Base-by-base conservation (phyloP, 2,797 vertebrate genomes). In the Neosilurus hyrtlii region DNA sequence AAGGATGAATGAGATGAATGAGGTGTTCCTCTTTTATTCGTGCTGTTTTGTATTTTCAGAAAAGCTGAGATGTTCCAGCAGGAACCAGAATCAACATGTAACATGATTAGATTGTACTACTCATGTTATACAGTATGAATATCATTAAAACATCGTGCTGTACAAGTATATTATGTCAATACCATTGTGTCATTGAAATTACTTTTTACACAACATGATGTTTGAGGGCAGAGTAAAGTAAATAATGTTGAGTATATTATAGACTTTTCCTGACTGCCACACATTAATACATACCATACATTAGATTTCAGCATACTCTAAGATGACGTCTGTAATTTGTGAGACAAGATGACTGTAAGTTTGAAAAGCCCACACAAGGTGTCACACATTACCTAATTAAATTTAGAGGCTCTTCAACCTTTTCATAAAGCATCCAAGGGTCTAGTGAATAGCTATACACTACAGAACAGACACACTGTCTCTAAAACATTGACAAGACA, bases 401-500 rank as follows among this genome's bases (percentile, higher is more conserved):
- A 67, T 67, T 43, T 9, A 15, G 11, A 67, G 22, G 52, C 74
- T 77, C 52, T 22, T 49, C 18, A 78, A 78, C 14, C 59, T 63
- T 78, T 63, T 62, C 37, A 49, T 49, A 43, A 63, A 77, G 35
- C 14, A 16, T 49, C 35, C 75, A 77, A 59, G 59, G 37, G 37
- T 43, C 49, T 77, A 63, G 22, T 62, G 57, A 51, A 77, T 49
- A 62, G 35, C 57, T 49, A 7, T 2, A n/a, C 35, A 61, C 11
- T 30, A 62, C 56, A 78, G 15, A 70, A 49, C 51, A 82, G 35
- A 81, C 65, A 78, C 80, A 79, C 61, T 61, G 72, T 73, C 68
- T 74, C 52, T n/a, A 59, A 70, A 1, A 74, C 57, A 76, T 63
- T 84, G 77, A 77, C 77, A 63, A 82, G 73, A 67, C 77, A 49